phyloP scores from a whole-genome alignment of 1,140 invertebrate species.

The Telenomus remus region DNA sequence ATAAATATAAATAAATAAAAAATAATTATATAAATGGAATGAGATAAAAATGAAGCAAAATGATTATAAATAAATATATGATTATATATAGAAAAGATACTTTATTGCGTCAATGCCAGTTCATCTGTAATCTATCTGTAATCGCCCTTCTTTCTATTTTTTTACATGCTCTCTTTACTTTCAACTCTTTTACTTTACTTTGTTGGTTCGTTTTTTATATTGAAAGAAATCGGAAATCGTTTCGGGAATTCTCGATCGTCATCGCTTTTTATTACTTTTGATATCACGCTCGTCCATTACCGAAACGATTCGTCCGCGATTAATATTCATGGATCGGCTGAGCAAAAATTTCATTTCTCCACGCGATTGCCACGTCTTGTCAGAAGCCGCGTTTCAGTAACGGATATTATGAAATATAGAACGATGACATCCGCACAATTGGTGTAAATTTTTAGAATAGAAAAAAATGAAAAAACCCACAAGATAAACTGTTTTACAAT shows the following conservation, averaged over 20 bases:
- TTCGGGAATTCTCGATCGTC: constrained; percentile 25
- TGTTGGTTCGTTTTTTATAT: neutral
- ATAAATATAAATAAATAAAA: constrained; percentile 16
- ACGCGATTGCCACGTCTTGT: too few species aligned
- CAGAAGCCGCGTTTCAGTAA: too few species aligned
- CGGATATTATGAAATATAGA: too few species aligned
- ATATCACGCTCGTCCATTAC: constrained; percentile 39
- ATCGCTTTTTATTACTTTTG: constrained; percentile 55
- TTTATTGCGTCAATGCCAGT: constrained; percentile 12
- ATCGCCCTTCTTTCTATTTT: constrained; percentile 6
- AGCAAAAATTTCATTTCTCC: too few species aligned
- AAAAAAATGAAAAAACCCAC: neutral
- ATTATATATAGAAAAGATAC: constrained; percentile 7
- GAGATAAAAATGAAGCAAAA: neutral
- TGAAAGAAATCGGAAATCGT: constrained; percentile 9
- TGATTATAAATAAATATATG: constrained; percentile 9
- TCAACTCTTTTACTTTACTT: constrained; percentile 1
- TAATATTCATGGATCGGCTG: neutral
- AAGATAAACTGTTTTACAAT: constrained; percentile 45
- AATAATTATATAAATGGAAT: constrained; percentile 1
- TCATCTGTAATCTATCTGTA: neutral
- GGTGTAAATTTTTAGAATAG: constrained; percentile 8
- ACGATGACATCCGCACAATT: constrained; percentile 16
- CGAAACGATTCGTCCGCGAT: constrained; percentile 25
- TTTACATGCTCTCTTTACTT: too few species aligned